Evolutionary conservation across 2,113 vertebrate genomes (phyloP).

Genomic region (Globicephala melas): DNA sequence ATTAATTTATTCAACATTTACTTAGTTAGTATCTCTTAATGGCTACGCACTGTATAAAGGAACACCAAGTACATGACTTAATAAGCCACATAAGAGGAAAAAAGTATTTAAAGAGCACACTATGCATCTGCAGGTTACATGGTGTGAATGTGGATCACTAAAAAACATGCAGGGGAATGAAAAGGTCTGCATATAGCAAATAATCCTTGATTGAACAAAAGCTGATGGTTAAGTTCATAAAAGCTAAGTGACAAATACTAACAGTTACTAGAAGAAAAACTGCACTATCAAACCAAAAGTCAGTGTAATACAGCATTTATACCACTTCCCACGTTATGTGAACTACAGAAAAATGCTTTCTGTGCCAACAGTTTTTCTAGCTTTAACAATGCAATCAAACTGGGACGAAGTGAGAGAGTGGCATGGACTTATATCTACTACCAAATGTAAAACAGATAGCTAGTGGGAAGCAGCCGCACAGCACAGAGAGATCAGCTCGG

Average conservation of each 20-base stretch:
- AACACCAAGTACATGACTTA: neutral
- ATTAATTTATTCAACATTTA: neutral
- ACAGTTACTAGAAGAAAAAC: neutral
- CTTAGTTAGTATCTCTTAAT: neutral
- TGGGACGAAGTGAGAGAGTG: too few species aligned
- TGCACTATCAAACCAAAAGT: neutral
- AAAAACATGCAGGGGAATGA: neutral
- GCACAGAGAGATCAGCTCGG: too few species aligned
- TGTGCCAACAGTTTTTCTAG: neutral
- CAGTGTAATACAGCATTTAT: neutral
- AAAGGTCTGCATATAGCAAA: neutral
- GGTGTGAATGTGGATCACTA: neutral
- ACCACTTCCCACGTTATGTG: neutral
- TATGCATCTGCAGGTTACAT: neutral
- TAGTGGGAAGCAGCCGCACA: too few species aligned
- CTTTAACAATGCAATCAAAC: neutral
- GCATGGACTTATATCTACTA: too few species aligned
- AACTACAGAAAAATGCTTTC: conserved; percentile 31
- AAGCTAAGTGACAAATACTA: neutral
- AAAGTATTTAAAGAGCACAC: neutral
- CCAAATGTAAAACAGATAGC: too few species aligned
- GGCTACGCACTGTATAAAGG: neutral
- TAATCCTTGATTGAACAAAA: neutral
- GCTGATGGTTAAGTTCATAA: neutral
- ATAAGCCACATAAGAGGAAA: neutral